phyloP scores from a whole-genome alignment of 2,888 invertebrate species.

The Eupithecia insigniata region DNA sequence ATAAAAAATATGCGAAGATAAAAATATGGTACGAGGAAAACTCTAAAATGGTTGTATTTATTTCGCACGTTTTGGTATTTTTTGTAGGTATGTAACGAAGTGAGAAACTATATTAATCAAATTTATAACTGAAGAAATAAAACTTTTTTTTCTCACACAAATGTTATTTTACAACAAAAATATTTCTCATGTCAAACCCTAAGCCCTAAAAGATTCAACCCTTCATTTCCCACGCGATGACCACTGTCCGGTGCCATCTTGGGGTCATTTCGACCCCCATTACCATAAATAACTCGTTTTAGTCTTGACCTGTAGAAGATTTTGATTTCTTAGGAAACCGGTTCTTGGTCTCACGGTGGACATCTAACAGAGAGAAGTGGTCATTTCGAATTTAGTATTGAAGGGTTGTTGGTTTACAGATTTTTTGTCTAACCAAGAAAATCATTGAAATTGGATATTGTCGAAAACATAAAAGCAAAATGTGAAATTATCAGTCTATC shows the following conservation, averaged over 20 bases:
- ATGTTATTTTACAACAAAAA: neutral
- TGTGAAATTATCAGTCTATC: neutral
- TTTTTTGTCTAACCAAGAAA: neutral
- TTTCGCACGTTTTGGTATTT: neutral
- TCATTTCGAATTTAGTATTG: conserved; percentile 49
- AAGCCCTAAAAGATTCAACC: conserved; percentile 30
- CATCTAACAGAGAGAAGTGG: conserved; percentile 35
- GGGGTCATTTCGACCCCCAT: conserved; percentile 53
- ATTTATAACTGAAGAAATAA: neutral
- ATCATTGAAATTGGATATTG: neutral
- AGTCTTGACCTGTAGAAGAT: conserved; percentile 45
- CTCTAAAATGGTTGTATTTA: neutral
- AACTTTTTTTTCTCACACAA: neutral
- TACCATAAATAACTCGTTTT: conserved; percentile 54
- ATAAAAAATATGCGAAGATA: no score
- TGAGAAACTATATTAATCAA: neutral
- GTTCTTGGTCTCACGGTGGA: conserved; percentile 63
- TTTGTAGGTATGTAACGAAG: neutral
- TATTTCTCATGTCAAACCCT: neutral
- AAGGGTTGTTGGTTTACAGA: neutral
- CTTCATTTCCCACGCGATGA: conserved; percentile 58
- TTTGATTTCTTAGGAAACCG: conserved; percentile 52
- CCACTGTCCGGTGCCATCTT: conserved; percentile 57
- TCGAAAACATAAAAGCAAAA: neutral
- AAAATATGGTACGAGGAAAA: no score